phyloP scores from a whole-genome alignment of 1,140 invertebrate species.

The Micrasema minimum region DNA sequence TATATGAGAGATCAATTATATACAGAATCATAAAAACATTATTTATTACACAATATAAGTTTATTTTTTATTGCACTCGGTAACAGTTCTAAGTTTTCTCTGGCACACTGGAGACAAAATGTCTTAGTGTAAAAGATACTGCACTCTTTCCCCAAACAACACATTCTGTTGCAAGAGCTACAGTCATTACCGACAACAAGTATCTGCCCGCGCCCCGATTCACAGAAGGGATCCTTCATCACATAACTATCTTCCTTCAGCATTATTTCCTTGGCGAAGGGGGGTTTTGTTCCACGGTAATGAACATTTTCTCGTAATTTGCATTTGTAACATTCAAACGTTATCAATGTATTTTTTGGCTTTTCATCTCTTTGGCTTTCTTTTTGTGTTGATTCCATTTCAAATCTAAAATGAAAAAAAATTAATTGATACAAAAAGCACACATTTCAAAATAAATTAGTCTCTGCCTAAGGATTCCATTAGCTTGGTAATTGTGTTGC shows the following conservation, averaged over 20 bases:
- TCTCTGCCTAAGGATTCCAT: too few relatives aligned
- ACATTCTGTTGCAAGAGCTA: slow-evolving; percentile 71
- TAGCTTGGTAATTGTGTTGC: too few relatives aligned
- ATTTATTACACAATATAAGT: slow-evolving; percentile 30
- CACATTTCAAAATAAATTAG: too few relatives aligned
- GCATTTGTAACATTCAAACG: slow-evolving; percentile 75
- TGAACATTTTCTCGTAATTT: slow-evolving; percentile 74
- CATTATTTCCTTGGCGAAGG: slow-evolving; percentile 72
- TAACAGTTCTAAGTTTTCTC: slow-evolving; percentile 70
- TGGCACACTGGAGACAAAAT: slow-evolving; percentile 78
- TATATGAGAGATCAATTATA: not conserved
- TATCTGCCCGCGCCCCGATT: slow-evolving; percentile 71
- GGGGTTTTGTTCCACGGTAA: slow-evolving; percentile 77
- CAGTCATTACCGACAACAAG: slow-evolving; percentile 82
- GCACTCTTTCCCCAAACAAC: slow-evolving; percentile 80
- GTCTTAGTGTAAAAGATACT: slow-evolving; percentile 82
- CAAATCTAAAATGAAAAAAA: slow-evolving; percentile 34
- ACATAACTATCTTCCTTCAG: slow-evolving; percentile 80
- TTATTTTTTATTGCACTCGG: slow-evolving; percentile 71
- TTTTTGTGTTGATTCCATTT: slow-evolving; percentile 54
- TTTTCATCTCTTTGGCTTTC: slow-evolving; percentile 43
- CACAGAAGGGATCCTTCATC: slow-evolving; percentile 85
- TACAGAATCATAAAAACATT: not conserved
- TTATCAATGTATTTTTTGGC: slow-evolving; percentile 54
- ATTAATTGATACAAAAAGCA: not conserved